Percentiles rank a stretch among this genome's conserved stretches.
These are phyloP conservation scores for human DNA, from an alignment of 2,113 vertebrate genomes.

Conservation along the genomic window GRCh38 chr7:119387501-119388000, in stretches of 20 bases:
- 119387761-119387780: not conserved
- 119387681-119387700: not conserved
- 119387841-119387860: not conserved
- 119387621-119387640: not conserved
- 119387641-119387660: not conserved
- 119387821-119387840: not conserved
- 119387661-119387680: not conserved
- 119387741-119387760: not conserved
- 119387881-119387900: conserved; percentile 4
- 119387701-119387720: not conserved
- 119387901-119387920: not conserved
- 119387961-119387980: not conserved
- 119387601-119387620: not conserved
- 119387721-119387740: not conserved
- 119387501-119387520: not conserved
- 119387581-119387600: not conserved
- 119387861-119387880: not conserved
- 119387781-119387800: not conserved
- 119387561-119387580: not conserved
- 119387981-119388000: not conserved
- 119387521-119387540: not conserved
- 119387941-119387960: not conserved
- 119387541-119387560: not conserved
- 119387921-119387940: not conserved
- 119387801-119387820: not conserved